Conservation (phyloP, 2,888 invertebrate genomes). For the Spisula subtruncata region DNA sequence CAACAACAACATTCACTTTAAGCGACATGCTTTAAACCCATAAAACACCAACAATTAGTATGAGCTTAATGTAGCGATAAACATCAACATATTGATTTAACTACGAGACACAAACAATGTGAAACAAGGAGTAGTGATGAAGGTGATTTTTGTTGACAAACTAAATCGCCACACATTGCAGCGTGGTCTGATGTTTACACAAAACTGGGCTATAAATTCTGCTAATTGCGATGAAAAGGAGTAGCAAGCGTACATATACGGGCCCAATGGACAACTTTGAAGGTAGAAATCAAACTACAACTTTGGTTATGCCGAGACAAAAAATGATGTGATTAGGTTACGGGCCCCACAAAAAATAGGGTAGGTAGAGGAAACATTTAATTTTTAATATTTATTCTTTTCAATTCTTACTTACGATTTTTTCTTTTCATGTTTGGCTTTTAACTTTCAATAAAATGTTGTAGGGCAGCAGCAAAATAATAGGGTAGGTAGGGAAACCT, state of each 20-base stretch:
- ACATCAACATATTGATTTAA: constrained; percentile 4
- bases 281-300: not conserved
- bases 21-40: not conserved
- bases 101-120: not conserved
- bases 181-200: not conserved
- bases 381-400: no score
- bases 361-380: no score
- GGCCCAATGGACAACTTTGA: not conserved
- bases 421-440: no score
- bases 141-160: not conserved
- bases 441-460: no score
- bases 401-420: no score
- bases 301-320: not conserved
- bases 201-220: not conserved
- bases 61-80: not conserved
- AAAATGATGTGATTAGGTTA: no score
- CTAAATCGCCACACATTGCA: not conserved
- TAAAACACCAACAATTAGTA: not conserved
- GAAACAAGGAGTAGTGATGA: not conserved
- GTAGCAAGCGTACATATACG: not conserved
- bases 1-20: no score
- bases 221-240: not conserved
- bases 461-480: no score
- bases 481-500: no score
- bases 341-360: no score